Percentiles rank a stretch among this genome's conserved stretches.
These are phyloP conservation scores for Coptodon rendalli DNA, from an alignment of 2,113 vertebrate genomes.

Conservation along the genomic window DNA sequence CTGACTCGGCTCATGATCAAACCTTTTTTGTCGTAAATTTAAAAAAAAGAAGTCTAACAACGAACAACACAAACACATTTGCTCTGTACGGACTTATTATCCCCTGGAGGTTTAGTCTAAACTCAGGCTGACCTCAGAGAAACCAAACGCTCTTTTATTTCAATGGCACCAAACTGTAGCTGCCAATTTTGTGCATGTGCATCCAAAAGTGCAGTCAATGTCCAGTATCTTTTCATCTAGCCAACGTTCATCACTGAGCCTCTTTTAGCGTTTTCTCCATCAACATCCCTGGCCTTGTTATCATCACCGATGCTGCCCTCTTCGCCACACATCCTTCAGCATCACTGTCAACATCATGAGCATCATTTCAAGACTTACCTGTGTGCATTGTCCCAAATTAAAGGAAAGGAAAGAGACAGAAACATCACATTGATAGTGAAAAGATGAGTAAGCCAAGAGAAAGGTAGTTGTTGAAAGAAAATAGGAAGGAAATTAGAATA, in stretches of 20 bases:
- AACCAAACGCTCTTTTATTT: background rate
- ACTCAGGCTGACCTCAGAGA: slow-evolving; percentile 1
- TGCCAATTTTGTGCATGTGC: background rate
- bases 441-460: background rate
- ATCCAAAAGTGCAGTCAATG: background rate
- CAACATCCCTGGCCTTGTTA: background rate
- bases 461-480: background rate
- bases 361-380: slow-evolving; percentile 37
- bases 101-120: background rate
- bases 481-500: background rate
- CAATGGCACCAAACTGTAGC: background rate
- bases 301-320: background rate
- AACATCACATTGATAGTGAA: background rate
- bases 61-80: slow-evolving; percentile 4
- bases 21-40: background rate
- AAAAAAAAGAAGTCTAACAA: background rate
- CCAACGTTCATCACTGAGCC: background rate
- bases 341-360: background rate
- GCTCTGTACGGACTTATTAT: background rate
- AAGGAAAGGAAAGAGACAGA: slow-evolving; percentile 25
- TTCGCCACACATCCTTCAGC: background rate
- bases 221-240: background rate
- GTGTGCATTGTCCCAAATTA: background rate
- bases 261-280: background rate
- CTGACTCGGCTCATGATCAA: slow-evolving; percentile 27